A percentile compares a stretch with the other conserved stretches of the same genome.
These are phyloP conservation scores for Pipra filicauda DNA, from an alignment of 2,113 vertebrate genomes.

Conservation along the genomic window DNA sequence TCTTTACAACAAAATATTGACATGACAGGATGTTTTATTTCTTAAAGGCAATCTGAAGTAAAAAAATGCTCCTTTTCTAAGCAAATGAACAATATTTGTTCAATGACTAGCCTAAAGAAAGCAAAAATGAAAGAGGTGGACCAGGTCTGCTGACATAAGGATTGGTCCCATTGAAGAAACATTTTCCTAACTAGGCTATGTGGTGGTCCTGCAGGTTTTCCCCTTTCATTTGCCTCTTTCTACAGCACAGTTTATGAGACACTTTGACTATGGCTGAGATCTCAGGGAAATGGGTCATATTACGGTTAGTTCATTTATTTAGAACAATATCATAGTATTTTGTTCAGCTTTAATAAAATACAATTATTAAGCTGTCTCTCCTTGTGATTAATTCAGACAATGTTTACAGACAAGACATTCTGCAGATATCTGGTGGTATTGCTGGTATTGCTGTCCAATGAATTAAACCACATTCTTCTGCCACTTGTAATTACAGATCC, in stretches of 20 bases:
- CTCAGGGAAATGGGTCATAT: not conserved
- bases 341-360: constrained; percentile 33
- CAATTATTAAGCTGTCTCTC: constrained; percentile 26
- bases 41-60: not conserved
- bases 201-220: not conserved
- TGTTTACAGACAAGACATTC: constrained; percentile 18
- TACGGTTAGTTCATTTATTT: constrained; percentile 24
- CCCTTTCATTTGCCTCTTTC: not conserved
- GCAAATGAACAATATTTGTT: not conserved
- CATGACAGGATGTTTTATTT: not conserved
- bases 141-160: not conserved
- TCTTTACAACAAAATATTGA: not conserved
- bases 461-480: not conserved
- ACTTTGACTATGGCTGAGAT: not conserved
- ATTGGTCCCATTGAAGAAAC: not conserved
- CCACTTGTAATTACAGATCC: constrained; percentile 44
- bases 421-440: not conserved
- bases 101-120: not conserved
- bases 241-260: not conserved
- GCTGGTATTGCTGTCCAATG: not conserved
- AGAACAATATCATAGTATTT: not conserved
- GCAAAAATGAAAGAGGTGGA: not conserved
- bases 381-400: constrained; percentile 12
- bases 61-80: not conserved
- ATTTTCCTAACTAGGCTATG: not conserved